Conservation (phyloP, 2,797 vertebrate genomes). For the Eleutherodactylus coqui region DNA sequence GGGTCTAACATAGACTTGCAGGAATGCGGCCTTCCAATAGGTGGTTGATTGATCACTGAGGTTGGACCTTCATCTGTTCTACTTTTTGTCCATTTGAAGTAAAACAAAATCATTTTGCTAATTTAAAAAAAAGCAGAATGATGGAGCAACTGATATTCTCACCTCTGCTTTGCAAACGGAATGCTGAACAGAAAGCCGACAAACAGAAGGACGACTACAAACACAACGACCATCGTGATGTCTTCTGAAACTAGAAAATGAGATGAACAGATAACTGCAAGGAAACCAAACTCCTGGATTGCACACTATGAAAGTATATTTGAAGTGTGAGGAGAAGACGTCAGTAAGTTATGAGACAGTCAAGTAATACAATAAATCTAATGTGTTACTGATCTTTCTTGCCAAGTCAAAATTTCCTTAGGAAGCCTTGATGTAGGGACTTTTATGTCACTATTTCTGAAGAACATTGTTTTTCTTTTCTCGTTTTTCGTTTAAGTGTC, state of each 20-base stretch:
- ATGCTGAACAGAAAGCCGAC: constrained; percentile 52
- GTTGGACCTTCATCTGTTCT: no score
- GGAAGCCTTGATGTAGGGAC: neutral
- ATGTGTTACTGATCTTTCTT: neutral
- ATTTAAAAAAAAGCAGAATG: no score
- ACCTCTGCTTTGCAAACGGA: constrained; percentile 77
- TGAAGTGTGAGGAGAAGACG: neutral
- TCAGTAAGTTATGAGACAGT: neutral
- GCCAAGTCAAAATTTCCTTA: neutral
- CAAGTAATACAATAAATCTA: neutral
- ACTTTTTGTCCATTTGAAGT: no score
- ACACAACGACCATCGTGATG: neutral
- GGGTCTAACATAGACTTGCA: no score
- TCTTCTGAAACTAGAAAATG: neutral
- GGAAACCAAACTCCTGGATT: neutral
- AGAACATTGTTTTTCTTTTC: no score
- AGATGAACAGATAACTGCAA: neutral
- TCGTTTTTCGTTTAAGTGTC: no score
- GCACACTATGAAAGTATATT: neutral
- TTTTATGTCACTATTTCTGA: no score
- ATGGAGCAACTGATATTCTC: no score
- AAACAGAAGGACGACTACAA: neutral
- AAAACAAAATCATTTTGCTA: no score
- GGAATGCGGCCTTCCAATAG: no score
- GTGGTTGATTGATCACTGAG: no score